Percentiles rank a stretch among this genome's conserved stretches.
phyloP scores from a whole-genome alignment of 2,797 vertebrate genomes.

The Myripristis jacobus region DNA sequence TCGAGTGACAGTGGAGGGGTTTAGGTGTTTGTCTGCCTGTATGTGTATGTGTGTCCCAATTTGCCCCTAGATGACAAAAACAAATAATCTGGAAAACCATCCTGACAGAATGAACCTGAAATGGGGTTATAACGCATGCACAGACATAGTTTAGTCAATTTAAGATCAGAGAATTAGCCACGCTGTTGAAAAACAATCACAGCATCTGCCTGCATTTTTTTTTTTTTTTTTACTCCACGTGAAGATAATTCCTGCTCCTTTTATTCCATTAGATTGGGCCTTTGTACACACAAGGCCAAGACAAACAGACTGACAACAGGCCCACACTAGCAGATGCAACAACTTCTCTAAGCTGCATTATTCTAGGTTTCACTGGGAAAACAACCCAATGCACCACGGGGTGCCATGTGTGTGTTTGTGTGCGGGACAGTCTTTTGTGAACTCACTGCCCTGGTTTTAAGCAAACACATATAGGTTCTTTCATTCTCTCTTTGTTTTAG shows the following conservation, averaged over 20 bases:
- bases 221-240: slow-evolving; percentile 20
- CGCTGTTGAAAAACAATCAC: slow-evolving; percentile 23
- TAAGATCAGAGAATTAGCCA: slow-evolving; percentile 21
- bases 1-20: slow-evolving; percentile 44
- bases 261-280: slow-evolving; percentile 32
- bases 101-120: background rate
- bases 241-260: slow-evolving; percentile 41
- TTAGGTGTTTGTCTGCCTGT: slow-evolving; percentile 31
- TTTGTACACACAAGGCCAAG: slow-evolving; percentile 25
- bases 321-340: slow-evolving; percentile 59
- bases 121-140: background rate
- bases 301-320: slow-evolving; percentile 44
- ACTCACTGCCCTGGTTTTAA: slow-evolving; percentile 53
- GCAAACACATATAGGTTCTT: slow-evolving; percentile 58
- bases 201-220: slow-evolving; percentile 1
- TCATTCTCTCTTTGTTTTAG: slow-evolving; percentile 48
- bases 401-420: slow-evolving; percentile 48
- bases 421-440: slow-evolving; percentile 61
- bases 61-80: slow-evolving; percentile 12
- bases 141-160: slow-evolving; percentile 11
- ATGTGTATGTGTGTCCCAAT: slow-evolving; percentile 20
- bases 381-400: slow-evolving; percentile 62
- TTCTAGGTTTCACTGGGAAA: slow-evolving; percentile 53
- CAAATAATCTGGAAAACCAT: background rate
- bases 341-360: slow-evolving; percentile 56